Conservation (phyloP, 1,140 invertebrate species). For the Drosophila repleta region DNA sequence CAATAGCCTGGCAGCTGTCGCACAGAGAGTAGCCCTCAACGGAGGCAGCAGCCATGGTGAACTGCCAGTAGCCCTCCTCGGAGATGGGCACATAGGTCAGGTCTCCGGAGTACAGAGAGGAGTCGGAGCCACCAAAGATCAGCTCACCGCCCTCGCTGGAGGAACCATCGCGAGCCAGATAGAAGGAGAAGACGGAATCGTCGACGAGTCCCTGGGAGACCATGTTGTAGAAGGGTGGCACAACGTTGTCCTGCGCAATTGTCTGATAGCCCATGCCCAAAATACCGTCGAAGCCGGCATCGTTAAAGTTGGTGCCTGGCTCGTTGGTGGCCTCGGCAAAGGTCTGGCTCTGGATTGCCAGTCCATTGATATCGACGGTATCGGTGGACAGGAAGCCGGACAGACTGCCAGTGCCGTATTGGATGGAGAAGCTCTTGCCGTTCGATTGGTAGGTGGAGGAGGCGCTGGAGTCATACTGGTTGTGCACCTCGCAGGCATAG, state of each 20-base stretch:
- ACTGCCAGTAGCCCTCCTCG: conserved; percentile 82
- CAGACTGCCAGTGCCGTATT: conserved; percentile 97
- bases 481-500: conserved; percentile 93
- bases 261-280: conserved; percentile 94
- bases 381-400: conserved; percentile 97
- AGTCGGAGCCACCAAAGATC: conserved; percentile 76
- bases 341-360: conserved; percentile 91
- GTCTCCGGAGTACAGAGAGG: conserved; percentile 52
- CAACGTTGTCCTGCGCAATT: conserved; percentile 95
- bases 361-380: conserved; percentile 88
- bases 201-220: conserved; percentile 91
- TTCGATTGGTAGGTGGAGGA: conserved; percentile 94
- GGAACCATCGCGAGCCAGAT: conserved; percentile 88
- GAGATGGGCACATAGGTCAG: conserved; percentile 78
- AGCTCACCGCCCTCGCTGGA: conserved; percentile 65
- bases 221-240: conserved; percentile 98
- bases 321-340: conserved; percentile 99
- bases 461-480: conserved; percentile 93
- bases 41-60: conserved; percentile 63
- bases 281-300: conserved; percentile 98
- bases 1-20: conserved; percentile 87
- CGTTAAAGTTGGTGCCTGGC: conserved; percentile 94
- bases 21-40: conserved; percentile 78
- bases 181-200: conserved; percentile 97
- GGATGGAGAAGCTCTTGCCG: conserved; percentile 95